Evolutionary conservation across 2,797 vertebrate genomes (phyloP), one percentile per base, ranked within the genome.

Genomic region (Luscinia megarhynchos): DNA sequence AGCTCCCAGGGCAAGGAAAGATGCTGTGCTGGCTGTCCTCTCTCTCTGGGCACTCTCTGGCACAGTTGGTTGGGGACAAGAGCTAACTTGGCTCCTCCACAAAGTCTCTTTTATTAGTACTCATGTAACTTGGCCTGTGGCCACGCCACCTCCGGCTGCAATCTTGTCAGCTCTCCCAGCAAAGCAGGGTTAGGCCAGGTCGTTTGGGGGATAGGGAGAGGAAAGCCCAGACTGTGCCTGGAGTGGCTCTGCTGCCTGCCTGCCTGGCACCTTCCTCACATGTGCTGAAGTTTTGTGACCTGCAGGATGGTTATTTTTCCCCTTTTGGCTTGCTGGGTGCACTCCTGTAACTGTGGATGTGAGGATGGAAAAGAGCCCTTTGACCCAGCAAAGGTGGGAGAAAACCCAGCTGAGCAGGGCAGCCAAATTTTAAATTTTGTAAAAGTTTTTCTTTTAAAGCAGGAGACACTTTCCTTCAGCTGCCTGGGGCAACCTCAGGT

Each of bases 101-200:
- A 97, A 90, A 97, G 96, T 97, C 93, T 91, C 95, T 94, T 97
- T 96, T 95, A 96, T 96, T 93, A 88, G 91, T 84, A 92, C 77
- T 74, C 95, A 79, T 96, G 95, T 96, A 97, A 90, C 76, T 94
- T 96, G 96, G 96, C 95, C 87, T 64, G 45, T 5, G 40, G 94
- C 93, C 95, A 94, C 41, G 7, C 95, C 92, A 93, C 95, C 95
- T 96, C 95, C 64, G 57, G 80, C 91, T 94, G 83, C 90, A 73
- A 90, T 93, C 87, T 87, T 94, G 91, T 96, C 96, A 96, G 91
- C 94, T 95, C 91, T 96, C 94, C 83, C 93, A 68, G 93, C 87
- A 61, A 87, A 96, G 67, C 1, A 0, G 91, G 95, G 96, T 94
- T 95, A 97, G 93, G 85, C 85, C 77, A 40, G 95, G 95, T 90